These are phyloP conservation scores for Catamblyrhynchus diadema DNA, from an alignment of 2,797 vertebrate genomes.

Conservation along the genomic window DNA sequence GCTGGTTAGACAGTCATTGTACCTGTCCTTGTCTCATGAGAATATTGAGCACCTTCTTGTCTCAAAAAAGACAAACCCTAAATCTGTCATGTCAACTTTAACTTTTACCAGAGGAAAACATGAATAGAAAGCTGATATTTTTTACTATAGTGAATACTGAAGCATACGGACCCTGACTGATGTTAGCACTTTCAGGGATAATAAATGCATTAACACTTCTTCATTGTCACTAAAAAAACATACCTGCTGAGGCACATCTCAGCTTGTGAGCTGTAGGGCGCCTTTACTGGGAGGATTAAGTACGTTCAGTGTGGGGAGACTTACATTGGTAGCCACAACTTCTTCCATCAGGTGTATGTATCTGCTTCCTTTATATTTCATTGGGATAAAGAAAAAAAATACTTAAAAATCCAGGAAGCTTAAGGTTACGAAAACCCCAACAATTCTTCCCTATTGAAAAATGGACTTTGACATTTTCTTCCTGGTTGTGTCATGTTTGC, in stretches of 20 bases:
- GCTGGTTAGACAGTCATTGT: not conserved
- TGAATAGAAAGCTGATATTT: not conserved
- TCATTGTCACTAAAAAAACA: not conserved
- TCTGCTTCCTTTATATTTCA: not conserved
- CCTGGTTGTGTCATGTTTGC: not conserved
- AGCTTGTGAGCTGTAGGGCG: not conserved
- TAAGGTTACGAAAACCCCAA: not conserved
- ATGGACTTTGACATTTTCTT: not conserved
- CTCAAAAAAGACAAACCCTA: not conserved
- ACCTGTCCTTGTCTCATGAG: not conserved
- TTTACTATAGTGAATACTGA: not conserved
- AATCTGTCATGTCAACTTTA: not conserved
- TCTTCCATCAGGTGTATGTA: not conserved
- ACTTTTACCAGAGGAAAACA: not conserved
- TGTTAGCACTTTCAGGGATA: not conserved
- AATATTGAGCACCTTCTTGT: not conserved
- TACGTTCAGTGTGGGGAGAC: not conserved
- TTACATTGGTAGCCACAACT: not conserved
- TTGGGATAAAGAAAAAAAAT: not conserved
- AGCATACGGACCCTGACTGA: not conserved
- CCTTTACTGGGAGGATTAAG: not conserved
- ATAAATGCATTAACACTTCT: slow-evolving; percentile 38
- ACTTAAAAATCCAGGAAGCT: not conserved
- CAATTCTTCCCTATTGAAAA: not conserved
- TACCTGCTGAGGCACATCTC: not conserved